Base-by-base conservation (phyloP, 2,113 vertebrate genomes). In the Odontophorus gujanensis region DNA sequence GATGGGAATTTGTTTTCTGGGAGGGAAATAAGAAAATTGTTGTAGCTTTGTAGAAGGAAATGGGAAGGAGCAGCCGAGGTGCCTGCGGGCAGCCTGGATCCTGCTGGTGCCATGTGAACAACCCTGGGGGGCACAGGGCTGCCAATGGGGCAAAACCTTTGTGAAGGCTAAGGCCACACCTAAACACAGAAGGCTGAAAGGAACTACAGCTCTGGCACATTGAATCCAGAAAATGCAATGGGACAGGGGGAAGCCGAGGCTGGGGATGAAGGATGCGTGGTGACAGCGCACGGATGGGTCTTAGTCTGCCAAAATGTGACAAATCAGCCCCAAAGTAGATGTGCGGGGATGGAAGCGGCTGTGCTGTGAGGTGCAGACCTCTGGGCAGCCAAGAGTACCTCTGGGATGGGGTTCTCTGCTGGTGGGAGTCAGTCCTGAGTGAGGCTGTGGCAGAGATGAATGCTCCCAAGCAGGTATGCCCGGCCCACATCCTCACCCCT, bases 401-500 rank as follows among this genome's bases (percentile, higher is more conserved):
- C 11, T 13, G 51, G 12, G 19, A 0, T 1, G 40, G 34, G 59
- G 9, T 25, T 9, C 36, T 62, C 30, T 1, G 1, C 9, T 0
- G 0, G 17, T 18, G 42, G 24, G 13, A 62, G 25, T 55, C 16
- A 3, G 0, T 57, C 76, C 36, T 11, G 28, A 42, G 36, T 26
- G 15, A 34, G 14, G 30, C 25, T 4, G 8, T n/a, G 75, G 77
- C 1, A 0, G 66, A n/a, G 42, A 14, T 0, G 2, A 20, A 32
- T 59, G 43, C 59, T 58, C 36, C 30, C 43, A 32, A 89, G 40
- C 21, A 21, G 48, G 63, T n/a, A 43, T 0, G 0, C 45, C 80
- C 69, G 57, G 68, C 72, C 75, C 8, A 1, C 2, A 24, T 87
- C 85, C 92, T 77, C 13, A 0, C 17, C 53, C 32, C 57, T 67